These are phyloP conservation scores for Bubo bubo DNA, from an alignment of 2,113 vertebrate genomes.

Conservation along the genomic window DNA sequence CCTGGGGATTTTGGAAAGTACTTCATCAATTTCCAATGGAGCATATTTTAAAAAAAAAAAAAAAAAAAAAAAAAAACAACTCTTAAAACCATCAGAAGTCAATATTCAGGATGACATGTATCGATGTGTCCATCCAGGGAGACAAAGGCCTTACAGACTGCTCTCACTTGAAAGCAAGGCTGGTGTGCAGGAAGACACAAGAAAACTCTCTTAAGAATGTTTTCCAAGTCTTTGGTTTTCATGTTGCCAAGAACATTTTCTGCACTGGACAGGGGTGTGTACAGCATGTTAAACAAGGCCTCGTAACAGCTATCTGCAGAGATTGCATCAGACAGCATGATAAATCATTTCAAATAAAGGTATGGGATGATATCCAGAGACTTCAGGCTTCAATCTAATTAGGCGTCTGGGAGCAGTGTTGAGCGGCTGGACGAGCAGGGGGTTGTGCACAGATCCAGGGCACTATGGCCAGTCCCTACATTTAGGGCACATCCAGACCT, in stretches of 20 bases:
- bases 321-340: slow-evolving; percentile 26
- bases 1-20: neutral
- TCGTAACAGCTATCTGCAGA: neutral
- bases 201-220: neutral
- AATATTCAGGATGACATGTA: neutral
- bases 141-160: neutral
- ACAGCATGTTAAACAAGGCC: slow-evolving; percentile 12
- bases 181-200: neutral
- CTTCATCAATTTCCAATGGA: neutral
- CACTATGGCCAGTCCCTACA: neutral
- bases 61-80: too few relatives aligned
- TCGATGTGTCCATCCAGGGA: neutral
- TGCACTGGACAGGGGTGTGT: neutral
- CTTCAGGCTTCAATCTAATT: slow-evolving; percentile 54
- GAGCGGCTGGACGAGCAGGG: neutral
- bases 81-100: neutral
- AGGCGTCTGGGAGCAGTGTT: neutral
- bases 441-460: neutral
- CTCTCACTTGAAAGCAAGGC: neutral
- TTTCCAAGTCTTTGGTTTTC: neutral
- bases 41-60: neutral
- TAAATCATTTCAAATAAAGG: slow-evolving; percentile 65
- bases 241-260: neutral
- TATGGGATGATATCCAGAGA: slow-evolving; percentile 41
- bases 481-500: neutral